Evolutionary conservation across 2,888 invertebrate species (phyloP), one percentile per base, ranked within the genome.

Genomic region (Tipula helvola): DNA sequence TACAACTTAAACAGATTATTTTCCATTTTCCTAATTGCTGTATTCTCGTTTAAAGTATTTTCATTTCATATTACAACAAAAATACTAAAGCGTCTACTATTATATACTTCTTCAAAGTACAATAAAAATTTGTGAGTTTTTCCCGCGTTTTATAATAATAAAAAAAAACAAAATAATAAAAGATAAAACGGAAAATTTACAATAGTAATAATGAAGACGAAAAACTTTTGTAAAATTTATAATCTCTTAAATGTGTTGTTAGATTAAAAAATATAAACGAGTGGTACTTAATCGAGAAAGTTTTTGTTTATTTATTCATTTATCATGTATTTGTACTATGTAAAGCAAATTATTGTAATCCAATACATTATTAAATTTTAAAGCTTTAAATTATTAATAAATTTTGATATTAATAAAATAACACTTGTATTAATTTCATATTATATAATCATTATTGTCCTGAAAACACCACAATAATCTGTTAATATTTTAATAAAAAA

Each of bases 21-120:
- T 71, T 71, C 71, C 71, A 71, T 71, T 71, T 71, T 71, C 71
- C 71, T 71, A 71, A 71, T 71, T 71, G 71, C 71, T 71, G 71
- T 71, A 28, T 71, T 71, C 12, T 28, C 28, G 71, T 28, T 28
- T 28, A 71, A 71, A 71, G 18, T 71, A 28, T 71, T 71, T 71
- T 71, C 71, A 71, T 71, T 28, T 71, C 28, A 71, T 71, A 71
- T 71, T 71, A 71, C 71, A 18, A 10, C 28, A 71, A 28, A 71
- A 71, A 71, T 71, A 71, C 52, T 52, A 52, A 52, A 52, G 52
- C 71, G 71, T 28, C 18, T 12, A 71, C 28, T 28, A 28, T 28
- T 28, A 28, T 28, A 28, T 28, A 28, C 71, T 71, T 71, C 71
- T 71, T 57, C 52, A 57, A 57, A 71, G 71, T 71, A 71, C 28